Conservation (phyloP, 2,888 invertebrate species). For the Eristalis tenax region DNA sequence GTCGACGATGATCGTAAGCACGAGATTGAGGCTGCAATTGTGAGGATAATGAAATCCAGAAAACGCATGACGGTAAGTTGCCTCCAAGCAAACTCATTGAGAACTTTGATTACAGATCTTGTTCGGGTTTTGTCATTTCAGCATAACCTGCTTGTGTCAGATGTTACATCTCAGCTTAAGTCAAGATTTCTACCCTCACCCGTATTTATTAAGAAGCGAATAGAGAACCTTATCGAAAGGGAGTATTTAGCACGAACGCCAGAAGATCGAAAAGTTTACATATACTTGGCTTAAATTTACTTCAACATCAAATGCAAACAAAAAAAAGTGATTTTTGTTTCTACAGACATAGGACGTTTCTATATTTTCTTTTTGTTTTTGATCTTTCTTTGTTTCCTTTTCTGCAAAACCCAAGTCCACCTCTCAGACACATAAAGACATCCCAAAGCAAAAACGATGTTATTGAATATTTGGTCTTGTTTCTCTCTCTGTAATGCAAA, state of each 20-base stretch:
- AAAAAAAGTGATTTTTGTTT: conserved; percentile 40
- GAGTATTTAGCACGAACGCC: conserved; percentile 99
- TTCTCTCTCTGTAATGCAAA: conserved; percentile 34
- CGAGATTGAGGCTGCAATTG: conserved; percentile 99
- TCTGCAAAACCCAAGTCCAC: conserved; percentile 32
- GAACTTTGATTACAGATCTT: background rate
- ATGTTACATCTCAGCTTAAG: conserved; percentile 98
- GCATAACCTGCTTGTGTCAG: conserved; percentile 97
- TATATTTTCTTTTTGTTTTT: conserved; percentile 32
- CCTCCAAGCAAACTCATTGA: background rate
- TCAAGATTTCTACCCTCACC: conserved; percentile 98
- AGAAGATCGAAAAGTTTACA: conserved; percentile 98
- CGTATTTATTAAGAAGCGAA: conserved; percentile 98
- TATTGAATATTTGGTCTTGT: conserved; percentile 32
- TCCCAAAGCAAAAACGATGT: conserved; percentile 32
- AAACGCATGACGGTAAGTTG: conserved; percentile 92
- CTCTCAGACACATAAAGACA: conserved; percentile 22
- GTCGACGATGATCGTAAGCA: conserved; percentile 99
- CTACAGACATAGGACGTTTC: conserved; percentile 45
- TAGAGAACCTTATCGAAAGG: conserved; percentile 99
- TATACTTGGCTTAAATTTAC: conserved; percentile 92
- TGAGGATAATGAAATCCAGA: conserved; percentile 97
- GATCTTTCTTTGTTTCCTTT: background rate
- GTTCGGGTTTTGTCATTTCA: conserved; percentile 78
- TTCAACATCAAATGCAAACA: conserved; percentile 26